A percentile compares a stretch with the other conserved stretches of the same genome.
Conservation (phyloP, 1,140 invertebrate genomes). For the Helicoverpa zea region DNA sequence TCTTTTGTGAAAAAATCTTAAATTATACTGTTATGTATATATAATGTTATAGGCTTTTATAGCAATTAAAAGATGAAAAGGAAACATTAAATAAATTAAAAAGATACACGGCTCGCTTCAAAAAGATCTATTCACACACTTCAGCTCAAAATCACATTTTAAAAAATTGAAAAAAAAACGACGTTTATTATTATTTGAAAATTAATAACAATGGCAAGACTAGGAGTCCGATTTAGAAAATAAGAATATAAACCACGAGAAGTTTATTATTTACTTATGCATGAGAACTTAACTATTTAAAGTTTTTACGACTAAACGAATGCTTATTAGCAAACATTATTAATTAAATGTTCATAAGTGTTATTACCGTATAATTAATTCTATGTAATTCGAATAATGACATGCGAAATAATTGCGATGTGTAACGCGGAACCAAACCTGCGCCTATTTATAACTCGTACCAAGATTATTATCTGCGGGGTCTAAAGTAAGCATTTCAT, state of each 20-base stretch:
- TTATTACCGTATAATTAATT: constrained; percentile 38
- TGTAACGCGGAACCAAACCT: not conserved
- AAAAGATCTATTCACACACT: constrained; percentile 1
- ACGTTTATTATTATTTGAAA: not conserved
- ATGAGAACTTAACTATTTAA: constrained; percentile 35
- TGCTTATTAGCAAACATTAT: constrained; percentile 48
- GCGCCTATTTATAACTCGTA: not conserved
- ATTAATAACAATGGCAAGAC: not conserved
- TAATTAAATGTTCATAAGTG: constrained; percentile 42
- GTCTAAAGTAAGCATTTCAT: not conserved
- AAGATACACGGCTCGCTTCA: not conserved
- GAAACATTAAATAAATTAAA: not conserved
- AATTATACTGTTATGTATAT: no score
- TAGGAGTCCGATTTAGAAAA: not conserved
- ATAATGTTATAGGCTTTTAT: no score
- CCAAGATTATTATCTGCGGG: not conserved
- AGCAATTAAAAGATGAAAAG: not conserved
- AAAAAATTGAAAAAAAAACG: not conserved
- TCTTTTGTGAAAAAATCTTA: no score
- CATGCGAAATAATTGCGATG: constrained; percentile 4
- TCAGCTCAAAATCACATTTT: not conserved
- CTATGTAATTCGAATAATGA: not conserved
- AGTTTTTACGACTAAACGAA: constrained; percentile 39
- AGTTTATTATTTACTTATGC: constrained; percentile 4
- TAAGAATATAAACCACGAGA: constrained; percentile 14